Percentiles rank a stretch among this genome's conserved stretches.
Conservation (phyloP, 2,797 vertebrate species). For the Tenualosa thibaudeaui region DNA sequence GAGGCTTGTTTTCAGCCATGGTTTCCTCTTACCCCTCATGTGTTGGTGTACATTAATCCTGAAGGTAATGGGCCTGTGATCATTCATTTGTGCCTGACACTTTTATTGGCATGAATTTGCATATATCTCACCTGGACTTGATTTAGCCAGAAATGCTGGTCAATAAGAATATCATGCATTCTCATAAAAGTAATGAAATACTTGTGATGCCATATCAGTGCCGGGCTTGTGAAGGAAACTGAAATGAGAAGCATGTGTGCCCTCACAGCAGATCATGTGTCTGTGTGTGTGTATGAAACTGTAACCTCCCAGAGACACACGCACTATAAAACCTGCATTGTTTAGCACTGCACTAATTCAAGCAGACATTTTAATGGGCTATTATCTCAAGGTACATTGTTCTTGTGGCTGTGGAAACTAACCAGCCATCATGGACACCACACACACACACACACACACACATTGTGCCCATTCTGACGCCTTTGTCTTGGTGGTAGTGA, state of each 20-base stretch:
- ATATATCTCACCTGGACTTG: constrained; percentile 62
- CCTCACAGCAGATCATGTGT: neutral
- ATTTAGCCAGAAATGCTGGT: constrained; percentile 53
- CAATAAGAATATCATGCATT: constrained; percentile 66
- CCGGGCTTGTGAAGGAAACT: neutral
- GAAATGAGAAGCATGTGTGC: constrained; percentile 18
- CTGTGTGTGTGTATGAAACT: constrained; percentile 4
- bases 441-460: neutral
- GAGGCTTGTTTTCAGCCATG: constrained; percentile 49
- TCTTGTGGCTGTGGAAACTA: constrained; percentile 29
- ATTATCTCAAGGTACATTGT: constrained; percentile 21
- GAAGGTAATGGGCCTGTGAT: constrained; percentile 22
- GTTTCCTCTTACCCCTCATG: constrained; percentile 25
- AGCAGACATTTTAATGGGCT: constrained; percentile 41
- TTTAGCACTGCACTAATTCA: constrained; percentile 41
- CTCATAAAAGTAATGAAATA: constrained; percentile 67
- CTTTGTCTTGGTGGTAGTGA: neutral
- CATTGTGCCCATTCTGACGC: neutral
- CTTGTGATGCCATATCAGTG: constrained; percentile 47
- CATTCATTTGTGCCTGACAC: constrained; percentile 27
- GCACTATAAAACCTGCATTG: constrained; percentile 40
- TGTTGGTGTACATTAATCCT: neutral
- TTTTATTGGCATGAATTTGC: constrained; percentile 58
- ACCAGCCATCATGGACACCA: neutral
- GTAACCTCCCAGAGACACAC: constrained; percentile 5